Percentiles rank a stretch among this genome's conserved stretches.
phyloP scores from a whole-genome alignment of 2,888 invertebrate species.

The Theodoxus fluviatilis region DNA sequence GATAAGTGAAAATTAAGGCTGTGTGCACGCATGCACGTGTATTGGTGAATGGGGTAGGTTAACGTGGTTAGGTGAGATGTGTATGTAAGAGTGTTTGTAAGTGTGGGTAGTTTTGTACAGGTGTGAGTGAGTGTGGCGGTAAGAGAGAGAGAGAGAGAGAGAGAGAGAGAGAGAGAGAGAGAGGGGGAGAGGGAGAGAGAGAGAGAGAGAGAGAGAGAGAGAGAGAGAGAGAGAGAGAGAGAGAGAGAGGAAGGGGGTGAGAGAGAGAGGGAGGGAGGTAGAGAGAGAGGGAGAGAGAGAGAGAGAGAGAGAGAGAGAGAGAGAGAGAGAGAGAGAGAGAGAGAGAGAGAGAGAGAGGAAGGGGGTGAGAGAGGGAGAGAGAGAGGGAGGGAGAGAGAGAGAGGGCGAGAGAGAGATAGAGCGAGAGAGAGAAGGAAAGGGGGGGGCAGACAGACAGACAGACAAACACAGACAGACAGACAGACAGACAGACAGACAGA shows the following conservation, averaged over 20 bases:
- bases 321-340: slow-evolving; percentile 29
- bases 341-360: slow-evolving; percentile 25
- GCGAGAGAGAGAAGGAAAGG: neutral
- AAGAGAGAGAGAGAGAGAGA: neutral
- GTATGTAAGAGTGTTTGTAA: neutral
- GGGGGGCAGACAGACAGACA: neutral
- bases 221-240: neutral
- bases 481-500: neutral
- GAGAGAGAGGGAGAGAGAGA: slow-evolving; percentile 26
- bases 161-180: slow-evolving; percentile 17
- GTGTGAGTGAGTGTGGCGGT: neutral
- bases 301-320: slow-evolving; percentile 26
- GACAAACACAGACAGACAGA: neutral
- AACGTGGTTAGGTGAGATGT: too few species aligned
- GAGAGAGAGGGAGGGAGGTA: slow-evolving; percentile 24
- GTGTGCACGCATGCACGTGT: neutral
- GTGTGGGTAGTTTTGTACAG: neutral
- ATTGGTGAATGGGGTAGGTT: too few species aligned
- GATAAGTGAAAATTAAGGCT: too few species aligned
- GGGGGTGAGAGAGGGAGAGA: slow-evolving; percentile 27
- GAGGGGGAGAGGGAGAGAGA: neutral
- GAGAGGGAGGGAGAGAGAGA: slow-evolving; percentile 23
- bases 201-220: slow-evolving; percentile 6
- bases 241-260: slow-evolving; percentile 22
- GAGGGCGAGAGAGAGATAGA: slow-evolving; percentile 8